Percentiles rank a stretch among this genome's conserved stretches.
Conservation (phyloP, 2,888 invertebrate species). For the Caenorhabditis uteleia region DNA sequence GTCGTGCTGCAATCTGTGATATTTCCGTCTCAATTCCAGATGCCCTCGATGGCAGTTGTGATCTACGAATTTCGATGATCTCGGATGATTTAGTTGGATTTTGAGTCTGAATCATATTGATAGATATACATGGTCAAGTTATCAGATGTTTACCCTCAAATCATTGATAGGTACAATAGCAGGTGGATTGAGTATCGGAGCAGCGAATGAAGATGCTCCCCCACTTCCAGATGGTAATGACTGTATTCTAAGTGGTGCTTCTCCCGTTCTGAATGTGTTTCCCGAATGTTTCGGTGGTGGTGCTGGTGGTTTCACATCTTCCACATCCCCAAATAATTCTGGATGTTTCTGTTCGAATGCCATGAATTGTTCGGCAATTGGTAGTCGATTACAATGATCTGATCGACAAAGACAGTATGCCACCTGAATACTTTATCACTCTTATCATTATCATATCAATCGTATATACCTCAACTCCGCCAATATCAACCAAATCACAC, state of each 20-base stretch:
- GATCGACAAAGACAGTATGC: slow-evolving; percentile 61
- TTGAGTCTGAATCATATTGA: slow-evolving; percentile 9
- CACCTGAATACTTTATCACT: slow-evolving; percentile 13
- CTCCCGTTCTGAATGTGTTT: slow-evolving; percentile 10
- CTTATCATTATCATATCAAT: neutral
- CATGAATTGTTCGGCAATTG: slow-evolving; percentile 63
- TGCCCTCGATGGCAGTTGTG: slow-evolving; percentile 21
- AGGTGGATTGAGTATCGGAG: slow-evolving; percentile 41
- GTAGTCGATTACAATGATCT: slow-evolving; percentile 51
- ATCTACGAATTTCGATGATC: slow-evolving; percentile 28
- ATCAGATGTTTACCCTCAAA: slow-evolving; percentile 31
- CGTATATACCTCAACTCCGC: slow-evolving; percentile 42
- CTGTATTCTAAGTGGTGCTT: slow-evolving; percentile 33
- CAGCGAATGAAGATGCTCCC: slow-evolving; percentile 27
- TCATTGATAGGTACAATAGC: slow-evolving; percentile 54
- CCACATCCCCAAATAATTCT: slow-evolving; percentile 51
- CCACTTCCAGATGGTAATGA: slow-evolving; percentile 9
- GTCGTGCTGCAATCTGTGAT: slow-evolving; percentile 8
- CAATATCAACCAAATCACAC: slow-evolving; percentile 58
- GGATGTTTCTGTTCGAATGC: slow-evolving; percentile 61
- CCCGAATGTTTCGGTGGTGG: slow-evolving; percentile 5
- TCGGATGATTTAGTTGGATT: slow-evolving; percentile 22
- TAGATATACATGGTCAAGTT: neutral
- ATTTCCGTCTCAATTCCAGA: slow-evolving; percentile 32
- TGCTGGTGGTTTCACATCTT: slow-evolving; percentile 15